A percentile compares a stretch with the other conserved stretches of the same genome.
These are phyloP conservation scores for Cataglyphis hispanica DNA, from an alignment of 1,140 invertebrate genomes.

Conservation along the genomic window DNA sequence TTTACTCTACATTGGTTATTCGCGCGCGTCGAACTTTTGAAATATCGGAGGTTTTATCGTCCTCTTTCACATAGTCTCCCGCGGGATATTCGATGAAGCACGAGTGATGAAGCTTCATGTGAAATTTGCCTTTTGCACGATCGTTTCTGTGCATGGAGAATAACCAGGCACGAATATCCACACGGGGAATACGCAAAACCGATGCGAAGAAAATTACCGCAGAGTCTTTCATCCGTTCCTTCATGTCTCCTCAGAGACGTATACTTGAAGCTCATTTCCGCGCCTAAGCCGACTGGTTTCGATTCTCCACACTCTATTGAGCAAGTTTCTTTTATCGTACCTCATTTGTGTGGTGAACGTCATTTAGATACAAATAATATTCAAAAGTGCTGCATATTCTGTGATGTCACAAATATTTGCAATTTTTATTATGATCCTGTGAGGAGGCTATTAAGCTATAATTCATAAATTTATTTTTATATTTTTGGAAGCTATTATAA, in stretches of 20 bases:
- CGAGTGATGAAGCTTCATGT: slow-evolving; percentile 24
- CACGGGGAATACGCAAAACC: slow-evolving; percentile 44
- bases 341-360: not conserved
- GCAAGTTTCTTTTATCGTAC: not conserved
- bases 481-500: not conserved
- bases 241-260: slow-evolving; percentile 51
- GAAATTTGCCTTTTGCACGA: slow-evolving; percentile 48
- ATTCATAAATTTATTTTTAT: not conserved
- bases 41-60: slow-evolving; percentile 42
- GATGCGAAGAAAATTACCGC: slow-evolving; percentile 57
- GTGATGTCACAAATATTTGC: not conserved
- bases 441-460: not conserved
- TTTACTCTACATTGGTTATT: slow-evolving; percentile 37
- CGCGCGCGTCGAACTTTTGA: slow-evolving; percentile 24
- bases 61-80: not conserved
- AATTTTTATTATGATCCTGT: not conserved
- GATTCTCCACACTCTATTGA: slow-evolving; percentile 11
- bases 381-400: not conserved
- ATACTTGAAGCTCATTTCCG: slow-evolving; percentile 34
- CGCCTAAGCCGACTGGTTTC: slow-evolving; percentile 7
- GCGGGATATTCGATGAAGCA: slow-evolving; percentile 49
- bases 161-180: slow-evolving; percentile 44
- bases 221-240: slow-evolving; percentile 51
- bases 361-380: slow-evolving; percentile 26
- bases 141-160: slow-evolving; percentile 26